These are phyloP conservation scores for Drosophila engyochracea DNA, from an alignment of 2,888 invertebrate genomes.

Conservation along the genomic window DNA sequence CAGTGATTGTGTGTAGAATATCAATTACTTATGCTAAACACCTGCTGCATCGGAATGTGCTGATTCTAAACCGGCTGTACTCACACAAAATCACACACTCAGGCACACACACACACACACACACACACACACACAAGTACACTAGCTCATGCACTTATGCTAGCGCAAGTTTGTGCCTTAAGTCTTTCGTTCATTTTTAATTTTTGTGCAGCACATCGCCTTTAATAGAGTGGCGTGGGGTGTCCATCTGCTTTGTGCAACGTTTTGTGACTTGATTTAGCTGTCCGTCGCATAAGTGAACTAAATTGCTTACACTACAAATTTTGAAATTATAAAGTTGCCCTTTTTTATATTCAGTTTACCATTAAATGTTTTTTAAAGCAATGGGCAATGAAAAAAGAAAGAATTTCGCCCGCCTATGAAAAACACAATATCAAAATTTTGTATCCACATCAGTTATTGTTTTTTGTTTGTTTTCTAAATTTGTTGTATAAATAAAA, in stretches of 20 bases:
- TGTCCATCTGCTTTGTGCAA: constrained; percentile 18
- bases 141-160: constrained; percentile 23
- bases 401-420: background rate
- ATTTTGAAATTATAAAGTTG: background rate
- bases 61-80: constrained; percentile 68
- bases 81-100: constrained; percentile 10
- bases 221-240: constrained; percentile 31
- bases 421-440: background rate
- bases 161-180: constrained; percentile 71
- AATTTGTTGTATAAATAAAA: background rate
- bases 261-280: background rate
- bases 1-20: constrained; percentile 83
- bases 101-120: constrained; percentile 3
- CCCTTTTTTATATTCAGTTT: background rate
- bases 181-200: constrained; percentile 66
- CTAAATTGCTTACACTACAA: background rate
- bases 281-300: background rate
- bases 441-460: background rate
- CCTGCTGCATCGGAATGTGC: constrained; percentile 85
- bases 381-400: background rate
- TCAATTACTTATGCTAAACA: constrained; percentile 86
- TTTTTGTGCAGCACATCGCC: constrained; percentile 10
- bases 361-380: background rate
- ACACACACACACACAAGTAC: constrained; percentile 1
- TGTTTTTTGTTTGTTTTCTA: too few relatives aligned